phyloP scores from a whole-genome alignment of 2,797 vertebrate species.

The Intellagama lesueurii region DNA sequence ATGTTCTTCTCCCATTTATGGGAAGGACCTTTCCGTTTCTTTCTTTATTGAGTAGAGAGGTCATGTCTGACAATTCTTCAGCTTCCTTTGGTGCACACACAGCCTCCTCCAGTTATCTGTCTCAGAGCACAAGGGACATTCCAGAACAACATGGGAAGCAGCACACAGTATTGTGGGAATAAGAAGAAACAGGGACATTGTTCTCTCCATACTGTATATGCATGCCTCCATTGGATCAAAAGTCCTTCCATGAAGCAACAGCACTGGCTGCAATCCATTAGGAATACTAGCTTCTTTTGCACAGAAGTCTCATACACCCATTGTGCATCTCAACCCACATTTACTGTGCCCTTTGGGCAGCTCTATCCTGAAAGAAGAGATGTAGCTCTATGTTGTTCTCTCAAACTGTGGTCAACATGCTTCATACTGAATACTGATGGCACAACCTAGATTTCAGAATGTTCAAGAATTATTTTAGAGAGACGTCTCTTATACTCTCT shows the following conservation, averaged over 20 bases:
- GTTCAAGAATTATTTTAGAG: conserved; percentile 2
- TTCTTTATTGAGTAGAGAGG: neutral
- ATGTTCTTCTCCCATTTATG: neutral
- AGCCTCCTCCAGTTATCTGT: neutral
- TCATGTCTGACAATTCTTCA: neutral
- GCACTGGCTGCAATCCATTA: no score
- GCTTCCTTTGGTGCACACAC: neutral
- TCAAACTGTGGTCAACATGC: neutral
- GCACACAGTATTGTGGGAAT: neutral
- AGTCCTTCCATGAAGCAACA: neutral
- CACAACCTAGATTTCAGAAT: neutral
- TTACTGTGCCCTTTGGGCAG: neutral
- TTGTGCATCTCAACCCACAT: neutral
- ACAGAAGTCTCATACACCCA: neutral
- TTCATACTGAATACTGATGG: neutral
- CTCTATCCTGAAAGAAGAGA: neutral
- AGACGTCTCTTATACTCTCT: accelerated
- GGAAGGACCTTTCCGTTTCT: neutral
- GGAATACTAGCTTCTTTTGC: no score
- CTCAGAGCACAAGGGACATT: neutral
- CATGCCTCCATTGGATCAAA: neutral
- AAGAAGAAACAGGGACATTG: neutral
- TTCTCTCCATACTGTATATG: neutral
- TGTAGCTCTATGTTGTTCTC: neutral
- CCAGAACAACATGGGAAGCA: neutral